These are phyloP conservation scores for Pogonomyrmex barbatus DNA, from an alignment of 1,140 invertebrate species.

Conservation along the genomic window DNA sequence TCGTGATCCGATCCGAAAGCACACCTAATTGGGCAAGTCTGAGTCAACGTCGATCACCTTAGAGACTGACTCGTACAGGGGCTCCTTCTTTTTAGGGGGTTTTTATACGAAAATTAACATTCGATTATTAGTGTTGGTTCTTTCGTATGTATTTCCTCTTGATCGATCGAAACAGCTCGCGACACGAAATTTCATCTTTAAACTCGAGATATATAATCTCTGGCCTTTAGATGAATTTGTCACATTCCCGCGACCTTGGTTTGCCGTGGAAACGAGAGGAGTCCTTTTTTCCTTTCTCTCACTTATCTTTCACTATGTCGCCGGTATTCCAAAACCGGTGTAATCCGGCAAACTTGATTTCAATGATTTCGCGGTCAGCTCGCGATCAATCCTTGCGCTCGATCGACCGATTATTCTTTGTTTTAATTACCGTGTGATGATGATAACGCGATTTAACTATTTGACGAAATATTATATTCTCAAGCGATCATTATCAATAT, in stretches of 20 bases:
- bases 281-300: constrained; percentile 31
- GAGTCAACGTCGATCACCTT: background rate
- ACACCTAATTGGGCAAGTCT: background rate
- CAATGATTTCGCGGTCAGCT: background rate
- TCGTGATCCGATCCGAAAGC: background rate
- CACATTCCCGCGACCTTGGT: constrained; percentile 25
- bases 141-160: background rate
- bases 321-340: constrained; percentile 24
- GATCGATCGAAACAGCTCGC: background rate
- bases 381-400: background rate
- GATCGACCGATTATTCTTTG: background rate
- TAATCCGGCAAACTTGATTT: background rate
- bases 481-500: background rate
- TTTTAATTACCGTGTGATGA: background rate
- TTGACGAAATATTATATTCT: background rate
- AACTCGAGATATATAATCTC: background rate
- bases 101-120: background rate
- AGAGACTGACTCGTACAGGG: background rate
- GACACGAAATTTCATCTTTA: background rate
- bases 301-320: constrained; percentile 45
- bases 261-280: constrained; percentile 9
- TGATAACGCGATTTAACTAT: constrained; percentile 9
- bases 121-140: background rate
- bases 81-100: background rate
- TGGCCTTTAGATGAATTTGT: constrained; percentile 2